phyloP scores from a whole-genome alignment of 92 coral and sea anemone species.

The Parazoanthus darwini region DNA sequence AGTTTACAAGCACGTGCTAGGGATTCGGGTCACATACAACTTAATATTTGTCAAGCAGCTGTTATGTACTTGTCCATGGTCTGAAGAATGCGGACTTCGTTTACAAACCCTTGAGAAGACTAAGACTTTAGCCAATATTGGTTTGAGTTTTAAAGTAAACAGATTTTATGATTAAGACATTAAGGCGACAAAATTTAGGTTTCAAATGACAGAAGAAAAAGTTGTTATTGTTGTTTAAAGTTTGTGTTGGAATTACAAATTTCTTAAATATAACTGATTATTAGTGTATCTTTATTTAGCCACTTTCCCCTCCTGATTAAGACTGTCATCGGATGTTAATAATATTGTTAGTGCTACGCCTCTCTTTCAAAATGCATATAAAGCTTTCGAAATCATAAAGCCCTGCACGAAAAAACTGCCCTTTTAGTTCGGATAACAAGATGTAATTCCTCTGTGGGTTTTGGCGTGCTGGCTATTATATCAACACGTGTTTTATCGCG shows the following conservation, averaged over 20 bases:
- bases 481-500: conserved; percentile 20
- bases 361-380: not conserved
- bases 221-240: too few relatives aligned
- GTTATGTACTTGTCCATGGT: not conserved
- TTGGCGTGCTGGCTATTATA: not conserved
- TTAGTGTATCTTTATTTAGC: too few relatives aligned
- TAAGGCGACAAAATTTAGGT: not conserved
- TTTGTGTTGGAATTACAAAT: too few relatives aligned
- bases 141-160: not conserved
- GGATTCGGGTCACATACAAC: not conserved
- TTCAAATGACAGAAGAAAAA: not conserved
- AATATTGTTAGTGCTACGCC: too few relatives aligned
- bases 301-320: too few relatives aligned
- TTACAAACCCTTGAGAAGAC: not conserved
- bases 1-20: not conserved
- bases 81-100: not conserved
- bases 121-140: not conserved
- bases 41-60: not conserved
- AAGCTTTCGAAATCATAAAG: not conserved
- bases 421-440: not conserved
- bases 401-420: not conserved
- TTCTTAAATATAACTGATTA: too few relatives aligned
- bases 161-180: not conserved
- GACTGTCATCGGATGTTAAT: too few relatives aligned
- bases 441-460: not conserved